A percentile compares a stretch with the other conserved stretches of the same genome.
Conservation (phyloP, 2,113 vertebrate genomes). For the Gambusia affinis region DNA sequence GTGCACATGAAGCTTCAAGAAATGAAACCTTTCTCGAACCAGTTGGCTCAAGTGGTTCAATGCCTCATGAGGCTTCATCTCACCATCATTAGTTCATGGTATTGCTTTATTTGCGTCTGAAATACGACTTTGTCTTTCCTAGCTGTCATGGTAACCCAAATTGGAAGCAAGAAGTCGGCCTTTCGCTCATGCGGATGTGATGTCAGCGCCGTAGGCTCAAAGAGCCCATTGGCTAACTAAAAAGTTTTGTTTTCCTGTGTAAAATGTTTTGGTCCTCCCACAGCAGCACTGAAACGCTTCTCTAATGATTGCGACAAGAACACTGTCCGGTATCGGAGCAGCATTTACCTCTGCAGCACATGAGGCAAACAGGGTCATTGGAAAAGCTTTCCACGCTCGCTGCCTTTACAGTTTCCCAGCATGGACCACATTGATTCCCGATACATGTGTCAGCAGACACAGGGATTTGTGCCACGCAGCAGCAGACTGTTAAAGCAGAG, state of each 20-base stretch:
- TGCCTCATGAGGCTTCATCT: no score
- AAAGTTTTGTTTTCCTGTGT: background rate
- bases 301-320: slow-evolving; percentile 1
- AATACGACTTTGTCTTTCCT: no score
- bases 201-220: no score
- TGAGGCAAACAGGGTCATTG: slow-evolving; percentile 31
- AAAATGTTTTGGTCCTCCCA: background rate
- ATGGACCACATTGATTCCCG: slow-evolving; percentile 62
- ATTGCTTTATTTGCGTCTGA: no score
- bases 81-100: no score
- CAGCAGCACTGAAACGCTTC: background rate
- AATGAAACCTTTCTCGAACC: no score
- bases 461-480: slow-evolving; percentile 35
- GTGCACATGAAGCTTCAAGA: no score
- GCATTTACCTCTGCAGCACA: slow-evolving; percentile 39
- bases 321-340: background rate
- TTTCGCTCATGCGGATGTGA: no score
- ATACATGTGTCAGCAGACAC: slow-evolving; percentile 66
- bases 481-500: slow-evolving; percentile 31
- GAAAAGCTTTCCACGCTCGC: slow-evolving; percentile 38
- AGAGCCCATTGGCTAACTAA: no score
- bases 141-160: no score
- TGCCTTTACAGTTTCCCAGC: slow-evolving; percentile 53
- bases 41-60: no score
- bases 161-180: no score